phyloP scores from a whole-genome alignment of 2,888 invertebrate species.

The Oasisia sp. region DNA sequence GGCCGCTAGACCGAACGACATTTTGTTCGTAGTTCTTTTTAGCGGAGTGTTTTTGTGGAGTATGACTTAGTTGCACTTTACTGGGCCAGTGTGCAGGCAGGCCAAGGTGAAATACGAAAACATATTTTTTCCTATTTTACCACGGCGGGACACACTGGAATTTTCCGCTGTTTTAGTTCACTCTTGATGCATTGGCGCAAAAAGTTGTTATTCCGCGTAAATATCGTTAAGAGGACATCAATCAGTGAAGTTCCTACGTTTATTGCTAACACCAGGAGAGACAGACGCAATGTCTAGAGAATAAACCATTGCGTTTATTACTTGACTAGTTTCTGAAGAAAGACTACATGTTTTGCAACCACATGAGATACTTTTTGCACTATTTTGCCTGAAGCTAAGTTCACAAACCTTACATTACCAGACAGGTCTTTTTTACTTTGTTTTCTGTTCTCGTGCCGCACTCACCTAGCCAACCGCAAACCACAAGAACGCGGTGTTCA shows the following conservation, averaged over 20 bases:
- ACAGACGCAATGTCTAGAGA: not conserved
- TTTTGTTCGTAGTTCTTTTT: not conserved
- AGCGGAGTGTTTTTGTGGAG: not conserved
- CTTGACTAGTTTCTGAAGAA: not conserved
- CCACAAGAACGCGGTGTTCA: not conserved
- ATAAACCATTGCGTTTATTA: not conserved
- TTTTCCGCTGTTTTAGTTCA: not conserved
- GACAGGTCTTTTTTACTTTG: not conserved
- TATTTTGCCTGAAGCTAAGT: not conserved
- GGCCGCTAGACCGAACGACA: not conserved
- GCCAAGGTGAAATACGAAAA: not conserved
- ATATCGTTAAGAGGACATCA: not conserved
- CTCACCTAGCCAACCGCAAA: not conserved
- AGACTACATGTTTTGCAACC: not conserved
- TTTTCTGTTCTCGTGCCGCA: not conserved
- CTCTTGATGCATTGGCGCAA: not conserved
- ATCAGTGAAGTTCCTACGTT: not conserved
- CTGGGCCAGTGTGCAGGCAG: not conserved
- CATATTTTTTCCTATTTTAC: not conserved
- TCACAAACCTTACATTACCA: not conserved
- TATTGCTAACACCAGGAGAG: not conserved
- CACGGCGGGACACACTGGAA: not conserved
- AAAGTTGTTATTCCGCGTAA: not conserved
- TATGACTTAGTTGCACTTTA: not conserved
- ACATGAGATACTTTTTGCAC: not conserved